Conservation (phyloP, 2,888 invertebrate genomes). For the Neoaliturus tenellus region DNA sequence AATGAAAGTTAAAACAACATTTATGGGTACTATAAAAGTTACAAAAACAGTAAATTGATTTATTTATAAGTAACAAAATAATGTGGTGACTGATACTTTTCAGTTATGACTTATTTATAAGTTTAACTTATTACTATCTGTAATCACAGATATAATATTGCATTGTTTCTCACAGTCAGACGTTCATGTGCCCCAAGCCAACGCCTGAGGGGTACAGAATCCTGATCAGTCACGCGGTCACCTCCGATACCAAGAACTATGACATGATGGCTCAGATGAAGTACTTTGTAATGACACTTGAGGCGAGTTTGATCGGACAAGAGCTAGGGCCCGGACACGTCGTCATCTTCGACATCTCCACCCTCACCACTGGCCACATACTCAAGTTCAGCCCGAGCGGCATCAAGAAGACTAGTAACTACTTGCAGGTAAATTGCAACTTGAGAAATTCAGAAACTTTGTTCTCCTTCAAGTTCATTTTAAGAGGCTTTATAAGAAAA, state of each 20-base stretch:
- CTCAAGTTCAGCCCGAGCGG: constrained; percentile 55
- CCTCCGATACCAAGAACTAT: constrained; percentile 36
- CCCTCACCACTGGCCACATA: constrained; percentile 37
- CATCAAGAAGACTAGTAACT: constrained; percentile 42
- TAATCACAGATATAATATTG: too few relatives aligned
- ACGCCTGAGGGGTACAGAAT: constrained; percentile 49
- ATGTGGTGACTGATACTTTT: too few relatives aligned
- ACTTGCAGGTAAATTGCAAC: constrained; percentile 47
- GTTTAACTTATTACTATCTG: too few relatives aligned
- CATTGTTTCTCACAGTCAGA: constrained; percentile 12
- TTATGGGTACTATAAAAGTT: too few relatives aligned
- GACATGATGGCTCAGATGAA: constrained; percentile 54
- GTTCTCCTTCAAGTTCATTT: too few relatives aligned
- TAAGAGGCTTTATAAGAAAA: too few relatives aligned
- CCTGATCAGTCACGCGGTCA: constrained; percentile 14
- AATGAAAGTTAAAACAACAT: too few relatives aligned
- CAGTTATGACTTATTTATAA: too few relatives aligned
- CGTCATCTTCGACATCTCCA: constrained; percentile 50
- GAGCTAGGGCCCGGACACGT: constrained; percentile 28
- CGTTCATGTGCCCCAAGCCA: constrained; percentile 19
- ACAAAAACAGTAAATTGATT: too few relatives aligned
- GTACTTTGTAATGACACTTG: constrained; percentile 47
- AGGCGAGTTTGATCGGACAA: constrained; percentile 28
- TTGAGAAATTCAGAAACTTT: too few relatives aligned
- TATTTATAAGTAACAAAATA: too few relatives aligned